A percentile compares a stretch with the other conserved stretches of the same genome.
phyloP scores from a whole-genome alignment of 2,888 invertebrate species.

The Siphonodentalium dalli region DNA sequence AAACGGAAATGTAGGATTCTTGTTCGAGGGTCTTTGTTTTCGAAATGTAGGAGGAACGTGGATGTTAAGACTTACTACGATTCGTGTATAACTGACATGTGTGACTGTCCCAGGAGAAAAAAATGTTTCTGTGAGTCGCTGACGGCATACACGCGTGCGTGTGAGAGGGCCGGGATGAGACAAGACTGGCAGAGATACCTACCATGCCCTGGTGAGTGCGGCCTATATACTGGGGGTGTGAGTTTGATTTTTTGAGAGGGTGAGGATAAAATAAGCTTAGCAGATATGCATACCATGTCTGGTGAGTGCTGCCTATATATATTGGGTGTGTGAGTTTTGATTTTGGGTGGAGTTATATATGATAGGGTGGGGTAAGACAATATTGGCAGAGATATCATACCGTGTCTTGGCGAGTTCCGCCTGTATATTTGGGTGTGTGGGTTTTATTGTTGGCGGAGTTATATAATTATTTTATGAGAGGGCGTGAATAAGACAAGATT shows the following conservation, averaged over 20 bases:
- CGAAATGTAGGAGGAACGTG: constrained; percentile 79
- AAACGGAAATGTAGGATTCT: constrained; percentile 69
- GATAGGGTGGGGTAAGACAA: too few relatives aligned
- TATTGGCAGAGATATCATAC: too few relatives aligned
- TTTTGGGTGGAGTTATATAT: too few relatives aligned
- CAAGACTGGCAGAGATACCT: constrained; percentile 27
- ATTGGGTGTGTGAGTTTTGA: too few relatives aligned
- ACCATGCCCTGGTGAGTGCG: constrained; percentile 34
- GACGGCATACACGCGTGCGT: constrained; percentile 87
- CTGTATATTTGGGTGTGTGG: too few relatives aligned
- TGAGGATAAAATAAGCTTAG: background rate
- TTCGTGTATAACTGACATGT: constrained; percentile 76
- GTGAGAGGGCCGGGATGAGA: constrained; percentile 77
- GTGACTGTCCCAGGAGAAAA: constrained; percentile 76
- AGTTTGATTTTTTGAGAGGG: too few relatives aligned
- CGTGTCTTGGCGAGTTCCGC: too few relatives aligned
- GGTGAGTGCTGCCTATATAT: too few relatives aligned
- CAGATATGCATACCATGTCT: too few relatives aligned
- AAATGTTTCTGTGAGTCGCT: constrained; percentile 83
- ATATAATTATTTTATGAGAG: too few relatives aligned
- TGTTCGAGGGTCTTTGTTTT: constrained; percentile 72
- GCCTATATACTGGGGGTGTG: background rate
- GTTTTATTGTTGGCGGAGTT: too few relatives aligned
- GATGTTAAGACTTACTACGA: constrained; percentile 83
- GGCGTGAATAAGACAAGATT: too few relatives aligned